phyloP scores from a whole-genome alignment of 1,140 invertebrate genomes.

The Drosophila murphyi region DNA sequence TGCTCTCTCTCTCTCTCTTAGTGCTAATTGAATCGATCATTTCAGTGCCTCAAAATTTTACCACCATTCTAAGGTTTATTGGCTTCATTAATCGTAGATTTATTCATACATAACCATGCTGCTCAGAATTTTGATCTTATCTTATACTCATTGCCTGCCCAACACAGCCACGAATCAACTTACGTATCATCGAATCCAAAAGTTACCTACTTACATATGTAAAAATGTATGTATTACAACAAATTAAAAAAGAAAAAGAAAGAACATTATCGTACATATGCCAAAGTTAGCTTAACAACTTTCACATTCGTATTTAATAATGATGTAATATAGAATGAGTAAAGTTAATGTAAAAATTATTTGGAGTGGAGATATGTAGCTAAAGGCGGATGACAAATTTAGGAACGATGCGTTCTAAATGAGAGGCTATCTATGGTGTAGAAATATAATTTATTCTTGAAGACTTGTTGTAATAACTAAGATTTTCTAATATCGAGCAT shows the following conservation, averaged over 20 bases:
- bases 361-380: neutral
- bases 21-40: constrained; percentile 29
- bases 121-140: neutral
- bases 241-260: neutral
- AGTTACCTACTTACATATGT: constrained; percentile 16
- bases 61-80: neutral
- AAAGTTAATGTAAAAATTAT: neutral
- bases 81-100: constrained; percentile 18
- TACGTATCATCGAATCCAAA: constrained; percentile 23
- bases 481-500: neutral
- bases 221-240: constrained; percentile 29
- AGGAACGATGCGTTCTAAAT: no score
- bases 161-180: constrained; percentile 4
- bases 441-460: no score
- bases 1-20: constrained; percentile 45
- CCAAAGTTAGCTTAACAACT: neutral
- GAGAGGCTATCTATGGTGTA: no score
- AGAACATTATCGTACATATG: neutral
- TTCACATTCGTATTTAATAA: neutral
- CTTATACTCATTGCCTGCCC: constrained; percentile 36
- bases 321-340: constrained; percentile 6
- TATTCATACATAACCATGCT: neutral
- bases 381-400: neutral
- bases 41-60: constrained; percentile 3
- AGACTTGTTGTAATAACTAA: neutral